Evolutionary conservation across 2,888 invertebrate genomes (phyloP).

Genomic region (Panorpa germanica): DNA sequence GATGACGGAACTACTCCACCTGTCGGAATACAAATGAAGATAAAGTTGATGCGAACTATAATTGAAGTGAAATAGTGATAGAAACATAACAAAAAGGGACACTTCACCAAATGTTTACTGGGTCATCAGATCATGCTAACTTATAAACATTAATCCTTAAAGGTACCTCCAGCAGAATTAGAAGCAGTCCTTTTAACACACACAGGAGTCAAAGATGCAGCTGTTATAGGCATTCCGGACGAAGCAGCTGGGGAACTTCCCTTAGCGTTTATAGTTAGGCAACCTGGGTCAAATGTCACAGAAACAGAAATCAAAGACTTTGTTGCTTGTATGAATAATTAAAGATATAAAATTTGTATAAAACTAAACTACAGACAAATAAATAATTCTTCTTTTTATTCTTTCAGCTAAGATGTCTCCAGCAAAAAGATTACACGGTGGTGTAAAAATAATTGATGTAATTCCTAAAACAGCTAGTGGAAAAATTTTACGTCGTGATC

Average conservation of each 20-base stretch:
- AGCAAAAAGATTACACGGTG: slow-evolving; percentile 55
- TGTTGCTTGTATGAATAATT: slow-evolving; percentile 23
- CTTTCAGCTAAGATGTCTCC: slow-evolving; percentile 32
- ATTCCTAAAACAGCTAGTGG: slow-evolving; percentile 64
- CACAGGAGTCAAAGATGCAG: slow-evolving; percentile 43
- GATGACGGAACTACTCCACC: too few species aligned
- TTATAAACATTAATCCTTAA: slow-evolving; percentile 12
- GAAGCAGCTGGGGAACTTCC: slow-evolving; percentile 47
- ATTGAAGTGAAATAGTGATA: too few species aligned
- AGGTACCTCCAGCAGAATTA: slow-evolving; percentile 63
- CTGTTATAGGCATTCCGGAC: slow-evolving; percentile 51
- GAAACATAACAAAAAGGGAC: too few species aligned
- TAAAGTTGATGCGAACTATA: too few species aligned
- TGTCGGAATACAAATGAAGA: too few species aligned
- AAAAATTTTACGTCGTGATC: slow-evolving; percentile 50
- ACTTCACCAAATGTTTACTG: too few species aligned
- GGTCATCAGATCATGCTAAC: too few species aligned
- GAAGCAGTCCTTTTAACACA: slow-evolving; percentile 50
- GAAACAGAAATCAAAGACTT: slow-evolving; percentile 28
- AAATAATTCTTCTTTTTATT: slow-evolving; percentile 1
- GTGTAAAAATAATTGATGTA: slow-evolving; percentile 47
- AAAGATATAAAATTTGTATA: too few species aligned
- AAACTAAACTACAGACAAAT: too few species aligned
- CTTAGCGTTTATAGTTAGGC: slow-evolving; percentile 43
- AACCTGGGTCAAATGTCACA: slow-evolving; percentile 24